These are phyloP conservation scores for Aphaenogaster floridana DNA, from an alignment of 1,140 invertebrate species.

Conservation along the genomic window DNA sequence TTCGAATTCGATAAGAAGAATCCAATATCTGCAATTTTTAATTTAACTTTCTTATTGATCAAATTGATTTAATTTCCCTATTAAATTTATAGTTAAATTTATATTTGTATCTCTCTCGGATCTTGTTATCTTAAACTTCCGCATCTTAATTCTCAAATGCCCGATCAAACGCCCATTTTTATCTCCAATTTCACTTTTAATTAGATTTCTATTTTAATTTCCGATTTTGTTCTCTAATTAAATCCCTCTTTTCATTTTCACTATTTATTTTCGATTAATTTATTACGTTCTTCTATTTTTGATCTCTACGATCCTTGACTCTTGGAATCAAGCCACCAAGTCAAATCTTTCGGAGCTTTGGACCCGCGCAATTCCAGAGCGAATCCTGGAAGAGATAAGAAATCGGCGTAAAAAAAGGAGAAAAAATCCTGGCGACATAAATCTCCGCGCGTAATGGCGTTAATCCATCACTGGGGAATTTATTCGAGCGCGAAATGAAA, in stretches of 20 bases:
- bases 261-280: neutral
- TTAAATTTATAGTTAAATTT: neutral
- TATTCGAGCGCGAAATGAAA: conserved; percentile 58
- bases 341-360: conserved; percentile 3
- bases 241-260: neutral
- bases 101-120: neutral
- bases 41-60: neutral
- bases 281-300: neutral
- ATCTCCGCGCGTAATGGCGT: conserved; percentile 46
- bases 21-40: neutral
- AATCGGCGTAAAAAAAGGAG: conserved; percentile 25
- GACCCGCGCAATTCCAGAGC: neutral
- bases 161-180: neutral
- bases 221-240: neutral
- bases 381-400: conserved; percentile 25
- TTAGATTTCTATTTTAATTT: neutral
- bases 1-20: neutral
- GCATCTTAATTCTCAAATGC: neutral
- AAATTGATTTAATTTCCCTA: neutral
- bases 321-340: neutral
- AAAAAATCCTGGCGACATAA: conserved; percentile 37
- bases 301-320: neutral
- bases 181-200: neutral
- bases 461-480: conserved; percentile 59
- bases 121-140: neutral